Evolutionary conservation across 2,113 vertebrate species (phyloP), one percentile per base, ranked within the genome.

Genomic region (Siniperca chuatsi): DNA sequence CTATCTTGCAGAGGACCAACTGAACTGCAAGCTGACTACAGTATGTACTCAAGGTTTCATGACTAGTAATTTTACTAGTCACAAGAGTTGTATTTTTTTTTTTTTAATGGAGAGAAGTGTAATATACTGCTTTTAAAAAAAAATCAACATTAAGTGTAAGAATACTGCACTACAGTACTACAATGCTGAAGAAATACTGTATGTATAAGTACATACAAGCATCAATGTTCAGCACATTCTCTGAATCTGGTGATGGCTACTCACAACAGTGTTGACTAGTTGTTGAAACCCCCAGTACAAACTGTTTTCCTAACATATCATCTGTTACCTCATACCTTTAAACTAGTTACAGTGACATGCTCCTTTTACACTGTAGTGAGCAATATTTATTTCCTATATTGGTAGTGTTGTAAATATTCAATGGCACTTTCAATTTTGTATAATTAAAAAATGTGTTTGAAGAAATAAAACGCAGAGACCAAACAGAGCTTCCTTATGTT

Each of bases 351-450:
- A 73, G 18, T 66, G 12, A 71, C 12, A 33, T 40, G 20, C 50
- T 54, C 42, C 9, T 29, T 72, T 79, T 50, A 61, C 37, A 70
- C 18, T 86, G 68, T 70, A 12, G 33, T 77, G 85, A 93, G 87
- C 86, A 94, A 90, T 93, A 92, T 90, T 85, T 88, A 52, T 74
- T 75, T 79, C 16, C 3, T 69, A 23, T 40, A 55, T 55, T 78
- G 61, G 68, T 37, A 68, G 52, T 80, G 78, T 83, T 91, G 77
- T 74, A 84, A 66, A 79, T 70, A 66, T 68, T 77, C 46, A 73
- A 79, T 88, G 77, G 89, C 92, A 94, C 93, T 93, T 93, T 89
- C 21, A 79, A 23, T 89, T 90, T 87, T 90, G 67, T 79, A 57
- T 44, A 4, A n/a, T 20, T 20, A 3, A 12, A 42, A 64, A 75